Evolutionary conservation across 1,140 invertebrate species (phyloP).

Genomic region (Philaenus spumarius): DNA sequence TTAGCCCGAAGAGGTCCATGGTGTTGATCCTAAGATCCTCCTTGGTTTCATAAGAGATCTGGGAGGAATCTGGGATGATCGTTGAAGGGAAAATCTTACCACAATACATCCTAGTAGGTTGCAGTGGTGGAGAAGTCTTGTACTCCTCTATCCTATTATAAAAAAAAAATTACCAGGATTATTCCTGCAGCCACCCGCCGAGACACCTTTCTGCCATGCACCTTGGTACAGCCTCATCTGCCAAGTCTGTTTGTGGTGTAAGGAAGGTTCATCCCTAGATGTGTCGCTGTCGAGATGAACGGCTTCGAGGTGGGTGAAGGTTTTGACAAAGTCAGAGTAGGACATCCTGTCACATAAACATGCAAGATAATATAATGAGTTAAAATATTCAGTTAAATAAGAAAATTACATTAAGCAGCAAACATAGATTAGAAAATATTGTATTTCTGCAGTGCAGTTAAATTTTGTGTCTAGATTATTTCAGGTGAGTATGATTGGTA

Average conservation of each 20-base stretch:
- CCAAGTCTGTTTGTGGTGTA: constrained; percentile 74
- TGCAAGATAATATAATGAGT: not conserved
- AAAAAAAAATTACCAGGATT: constrained; percentile 70
- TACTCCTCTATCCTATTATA: too few species aligned
- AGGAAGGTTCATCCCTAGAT: constrained; percentile 70
- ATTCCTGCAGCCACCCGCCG: constrained; percentile 86
- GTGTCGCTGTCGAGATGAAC: constrained; percentile 84
- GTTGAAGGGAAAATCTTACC: too few species aligned
- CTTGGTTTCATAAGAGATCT: too few species aligned
- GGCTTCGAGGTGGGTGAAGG: constrained; percentile 77
- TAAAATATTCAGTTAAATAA: too few species aligned
- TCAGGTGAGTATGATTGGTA: too few species aligned
- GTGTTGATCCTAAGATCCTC: too few species aligned
- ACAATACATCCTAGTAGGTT: too few species aligned
- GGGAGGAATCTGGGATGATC: too few species aligned
- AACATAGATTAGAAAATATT: not conserved
- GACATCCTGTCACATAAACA: constrained; percentile 53
- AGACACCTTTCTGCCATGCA: constrained; percentile 81
- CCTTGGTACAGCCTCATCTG: constrained; percentile 79
- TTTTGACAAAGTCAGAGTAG: constrained; percentile 74
- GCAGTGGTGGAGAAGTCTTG: too few species aligned
- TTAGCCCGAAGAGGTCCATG: too few species aligned
- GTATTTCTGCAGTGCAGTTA: too few species aligned
- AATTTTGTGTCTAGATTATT: not conserved
- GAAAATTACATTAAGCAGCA: not conserved